phyloP scores from a whole-genome alignment of 2,113 vertebrate species.

The Zapus hudsonius region DNA sequence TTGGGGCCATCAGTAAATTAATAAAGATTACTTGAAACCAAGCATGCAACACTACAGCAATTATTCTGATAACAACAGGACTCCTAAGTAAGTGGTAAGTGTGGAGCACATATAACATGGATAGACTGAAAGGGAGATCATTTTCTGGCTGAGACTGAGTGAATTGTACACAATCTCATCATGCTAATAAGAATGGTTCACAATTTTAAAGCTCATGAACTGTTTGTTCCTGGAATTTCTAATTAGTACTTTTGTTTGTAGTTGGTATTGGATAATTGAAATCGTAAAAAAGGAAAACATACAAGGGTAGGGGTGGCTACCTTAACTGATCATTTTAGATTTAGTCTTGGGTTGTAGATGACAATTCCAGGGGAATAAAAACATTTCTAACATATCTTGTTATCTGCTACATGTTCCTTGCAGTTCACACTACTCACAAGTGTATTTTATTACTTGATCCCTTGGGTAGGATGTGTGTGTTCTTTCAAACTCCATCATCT shows the following conservation, averaged over 20 bases:
- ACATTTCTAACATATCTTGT: background rate
- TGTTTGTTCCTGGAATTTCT: background rate
- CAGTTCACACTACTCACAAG: background rate
- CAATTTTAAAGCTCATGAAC: background rate
- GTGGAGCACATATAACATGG: background rate
- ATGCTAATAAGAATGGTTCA: background rate
- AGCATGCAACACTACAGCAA: background rate
- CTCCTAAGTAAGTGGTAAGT: background rate
- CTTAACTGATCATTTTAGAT: background rate
- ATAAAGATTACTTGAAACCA: background rate
- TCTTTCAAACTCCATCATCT: background rate
- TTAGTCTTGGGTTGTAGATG: slow-evolving; percentile 4
- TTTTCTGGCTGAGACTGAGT: background rate
- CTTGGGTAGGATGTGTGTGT: background rate
- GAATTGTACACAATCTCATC: background rate
- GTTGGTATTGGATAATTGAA: background rate
- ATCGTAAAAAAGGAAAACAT: background rate
- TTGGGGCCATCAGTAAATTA: background rate
- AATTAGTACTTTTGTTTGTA: background rate
- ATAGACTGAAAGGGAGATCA: background rate
- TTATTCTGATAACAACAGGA: background rate
- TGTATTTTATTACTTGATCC: background rate
- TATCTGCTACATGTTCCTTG: background rate
- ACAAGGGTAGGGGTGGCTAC: background rate
- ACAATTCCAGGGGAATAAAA: background rate